Evolutionary conservation across 2,888 invertebrate species (phyloP).

Genomic region (Pandemis cinnamomeana): DNA sequence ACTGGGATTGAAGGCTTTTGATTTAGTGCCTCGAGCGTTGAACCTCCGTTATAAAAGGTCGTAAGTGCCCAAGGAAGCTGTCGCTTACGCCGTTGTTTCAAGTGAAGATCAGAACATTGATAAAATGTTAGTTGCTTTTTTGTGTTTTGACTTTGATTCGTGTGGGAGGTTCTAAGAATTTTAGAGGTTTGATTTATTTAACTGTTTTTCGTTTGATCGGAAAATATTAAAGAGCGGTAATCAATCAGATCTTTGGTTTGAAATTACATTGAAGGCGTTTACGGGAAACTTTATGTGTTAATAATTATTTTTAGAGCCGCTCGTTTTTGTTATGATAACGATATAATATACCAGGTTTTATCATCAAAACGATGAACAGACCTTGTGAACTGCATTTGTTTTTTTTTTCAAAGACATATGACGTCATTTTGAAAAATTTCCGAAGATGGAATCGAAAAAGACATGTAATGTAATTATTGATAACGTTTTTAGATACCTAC

Average conservation of each 20-base stretch:
- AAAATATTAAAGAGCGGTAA: conserved; percentile 4
- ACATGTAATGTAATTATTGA: no score
- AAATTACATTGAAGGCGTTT: neutral
- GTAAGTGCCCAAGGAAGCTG: neutral
- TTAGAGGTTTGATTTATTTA: conserved; percentile 35
- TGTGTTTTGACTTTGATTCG: conserved; percentile 29
- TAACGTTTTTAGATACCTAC: no score
- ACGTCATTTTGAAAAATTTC: no score
- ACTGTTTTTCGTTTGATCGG: conserved; percentile 33
- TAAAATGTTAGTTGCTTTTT: conserved; percentile 25
- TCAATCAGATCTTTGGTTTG: neutral
- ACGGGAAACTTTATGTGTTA: neutral
- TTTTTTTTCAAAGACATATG: no score
- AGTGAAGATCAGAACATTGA: conserved; percentile 37
- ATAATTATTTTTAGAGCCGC: neutral
- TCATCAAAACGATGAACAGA: no score
- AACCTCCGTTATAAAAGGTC: conserved; percentile 35
- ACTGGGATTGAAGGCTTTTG: conserved; percentile 53
- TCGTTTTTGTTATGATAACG: no score
- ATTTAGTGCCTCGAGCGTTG: conserved; percentile 67
- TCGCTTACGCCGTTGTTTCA: neutral
- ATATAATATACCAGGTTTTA: no score
- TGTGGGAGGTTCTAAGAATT: conserved; percentile 38
- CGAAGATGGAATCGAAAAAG: no score
- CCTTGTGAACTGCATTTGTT: no score